Evolutionary conservation across 2,797 vertebrate genomes (phyloP).

Genomic region (Pogonophryne albipinna): DNA sequence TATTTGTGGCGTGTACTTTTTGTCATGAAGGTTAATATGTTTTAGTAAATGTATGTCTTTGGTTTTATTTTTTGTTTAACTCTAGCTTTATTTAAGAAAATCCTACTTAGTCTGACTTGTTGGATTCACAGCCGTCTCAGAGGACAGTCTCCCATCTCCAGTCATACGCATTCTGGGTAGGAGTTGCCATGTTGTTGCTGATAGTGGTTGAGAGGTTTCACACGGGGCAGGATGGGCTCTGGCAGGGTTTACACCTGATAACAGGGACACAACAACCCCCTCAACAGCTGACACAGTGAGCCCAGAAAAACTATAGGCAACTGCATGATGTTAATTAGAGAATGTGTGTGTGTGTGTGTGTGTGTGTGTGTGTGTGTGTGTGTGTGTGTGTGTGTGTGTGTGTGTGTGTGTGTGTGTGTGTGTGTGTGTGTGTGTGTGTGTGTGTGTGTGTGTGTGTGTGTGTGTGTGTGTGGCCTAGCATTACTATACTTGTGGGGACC

Average conservation of each 20-base stretch:
- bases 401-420: not conserved
- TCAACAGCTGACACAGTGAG: conserved; percentile 47
- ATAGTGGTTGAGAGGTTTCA: conserved; percentile 35
- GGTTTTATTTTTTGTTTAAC: too few relatives aligned
- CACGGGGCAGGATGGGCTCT: conserved; percentile 12
- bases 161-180: not conserved
- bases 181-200: conserved; percentile 25
- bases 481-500: too few relatives aligned
- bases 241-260: conserved; percentile 43
- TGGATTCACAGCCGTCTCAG: too few relatives aligned
- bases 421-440: not conserved
- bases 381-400: not conserved
- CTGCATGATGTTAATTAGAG: conserved; percentile 16
- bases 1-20: too few relatives aligned
- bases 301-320: conserved; percentile 35
- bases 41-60: too few relatives aligned
- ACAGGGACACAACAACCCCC: conserved; percentile 59
- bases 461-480: not conserved
- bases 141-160: too few relatives aligned
- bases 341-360: not conserved
- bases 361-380: not conserved
- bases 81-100: too few relatives aligned
- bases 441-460: not conserved
- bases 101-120: too few relatives aligned
- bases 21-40: too few relatives aligned